Evolutionary conservation across 2,113 vertebrate genomes (phyloP), one percentile per base, ranked within the genome.

Genomic region (Sarotherodon lohbergeri): DNA sequence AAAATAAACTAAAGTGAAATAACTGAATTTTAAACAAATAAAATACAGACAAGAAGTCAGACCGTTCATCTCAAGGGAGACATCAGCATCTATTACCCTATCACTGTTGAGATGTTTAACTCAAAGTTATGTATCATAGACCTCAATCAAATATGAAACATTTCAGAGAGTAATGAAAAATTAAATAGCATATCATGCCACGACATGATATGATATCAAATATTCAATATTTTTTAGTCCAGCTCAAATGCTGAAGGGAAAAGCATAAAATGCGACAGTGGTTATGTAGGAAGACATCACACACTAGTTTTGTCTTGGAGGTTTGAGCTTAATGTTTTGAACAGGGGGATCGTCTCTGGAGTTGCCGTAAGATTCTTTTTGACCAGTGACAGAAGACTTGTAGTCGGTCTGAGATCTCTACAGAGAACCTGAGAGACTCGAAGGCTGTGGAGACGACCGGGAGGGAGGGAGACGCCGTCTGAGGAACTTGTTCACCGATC

Each of bases 351-450:
- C 1, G 39, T 32, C 1, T 80, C 46, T 46, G 57, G 10, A 95
- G 76, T 1, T 4, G 5, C 3, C 6, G 0, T 5, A 96, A 57
- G 2, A 93, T 83, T 52, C 91, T 57, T 22, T 57, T 82, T 5
- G 93, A 94, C 89, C 88, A 96, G 3, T 24, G 0, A 32, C 90
- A 90, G 66, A 96, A 96, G 9, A 2, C 5, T 2, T 29, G 10
- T 5, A 96, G 43, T 34, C 16, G 92, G 1, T 89, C 32, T 0
- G 91, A 85, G 56, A 96, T 85, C 85, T 95, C 92, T 1, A 91
- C n/a, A 6, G 95, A 94, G 43, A 84, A 83, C 41, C 2, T 39
- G 29, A 93, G 73, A 10, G 84, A 63, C 1, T 94, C 90, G 8
- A 95, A 96, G 71, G 90, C 14, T 0, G 88, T 81, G 63, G 89